Evolutionary conservation across 92 coral and sea anemone species (phyloP), one percentile per base, ranked within the genome.

Genomic region (Meandrina meandrites): DNA sequence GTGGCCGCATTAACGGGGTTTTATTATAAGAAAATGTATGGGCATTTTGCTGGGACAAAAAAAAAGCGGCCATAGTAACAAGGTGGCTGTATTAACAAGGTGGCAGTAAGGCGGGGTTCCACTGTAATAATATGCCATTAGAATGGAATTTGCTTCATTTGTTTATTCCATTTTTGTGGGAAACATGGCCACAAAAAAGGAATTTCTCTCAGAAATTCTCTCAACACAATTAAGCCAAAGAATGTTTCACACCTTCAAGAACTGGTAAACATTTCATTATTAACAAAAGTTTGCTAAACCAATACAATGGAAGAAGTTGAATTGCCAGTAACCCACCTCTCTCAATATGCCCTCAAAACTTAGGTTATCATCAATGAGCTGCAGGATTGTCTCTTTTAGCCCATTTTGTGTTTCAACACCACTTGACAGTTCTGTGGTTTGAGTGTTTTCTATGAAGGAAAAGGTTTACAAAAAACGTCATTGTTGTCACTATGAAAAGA

Each of bases 271-370:
- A 2, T 40, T 40, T 40, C 6, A 40, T 40, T 40, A 40, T n/a
- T n/a, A n/a, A n/a, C 2, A 40, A 40, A 40, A 2, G 45, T 76
- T 10, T 17, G 19, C 22, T 47, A 2, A 40, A 76, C 9, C 32
- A 21, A n/a, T n/a, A n/a, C n/a, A n/a, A 13, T 53, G 45, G 6
- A 50, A 13, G 56, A 22, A 0, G 34, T 14, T 24, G 56, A 24
- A 47, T 24, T 40, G 19, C 12, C 54, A n/a, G 56, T 19, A 5
- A 75, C 88, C 13, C 19, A 67, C 88, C 88, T 85, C 88, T 32
- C 51, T 66, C 50, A 85, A 28, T 21, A 85, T 77, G 19, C 83
- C 88, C 75, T 85, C 82, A 76, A 85, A 85, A 77, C 88, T 85
- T 17, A 30, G 66, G 30, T 85, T 60, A 50, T 85, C 76, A 47